These are phyloP conservation scores for Archaeoteleia sp. DNA, from an alignment of 2,888 invertebrate species.

Conservation along the genomic window DNA sequence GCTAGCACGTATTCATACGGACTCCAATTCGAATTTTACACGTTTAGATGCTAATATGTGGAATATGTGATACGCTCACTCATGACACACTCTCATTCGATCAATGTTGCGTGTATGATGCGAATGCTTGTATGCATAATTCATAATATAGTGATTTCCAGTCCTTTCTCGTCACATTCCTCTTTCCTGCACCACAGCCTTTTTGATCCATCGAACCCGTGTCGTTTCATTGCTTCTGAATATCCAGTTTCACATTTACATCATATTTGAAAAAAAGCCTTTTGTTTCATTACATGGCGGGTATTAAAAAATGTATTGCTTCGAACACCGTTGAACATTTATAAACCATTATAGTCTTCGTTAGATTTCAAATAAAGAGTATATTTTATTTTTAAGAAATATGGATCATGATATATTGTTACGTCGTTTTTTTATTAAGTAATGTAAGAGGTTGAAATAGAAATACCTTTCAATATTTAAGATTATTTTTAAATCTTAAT, in stretches of 20 bases:
- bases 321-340: too few relatives aligned
- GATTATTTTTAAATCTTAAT: too few relatives aligned
- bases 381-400: too few relatives aligned
- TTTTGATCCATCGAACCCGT: constrained; percentile 45
- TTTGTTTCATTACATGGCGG: constrained; percentile 5
- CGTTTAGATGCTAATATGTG: constrained; percentile 39
- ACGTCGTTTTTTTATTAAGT: too few relatives aligned
- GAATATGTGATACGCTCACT: constrained; percentile 42
- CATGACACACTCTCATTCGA: constrained; percentile 39
- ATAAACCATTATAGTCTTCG: too few relatives aligned
- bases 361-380: too few relatives aligned
- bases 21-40: constrained; percentile 39
- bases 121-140: constrained; percentile 44
- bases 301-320: too few relatives aligned
- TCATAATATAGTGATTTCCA: constrained; percentile 44
- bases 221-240: constrained; percentile 41
- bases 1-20: too few relatives aligned
- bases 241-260: constrained; percentile 45
- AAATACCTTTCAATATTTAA: too few relatives aligned
- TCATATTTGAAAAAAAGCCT: constrained; percentile 35
- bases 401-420: too few relatives aligned
- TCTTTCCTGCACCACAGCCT: constrained; percentile 28
- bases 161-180: neutral
- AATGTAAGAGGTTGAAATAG: too few relatives aligned
- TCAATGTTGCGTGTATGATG: constrained; percentile 39